Percentiles rank a stretch among this genome's conserved stretches.
phyloP scores from a whole-genome alignment of 2,888 invertebrate genomes.

The Ceraclea dissimilis region DNA sequence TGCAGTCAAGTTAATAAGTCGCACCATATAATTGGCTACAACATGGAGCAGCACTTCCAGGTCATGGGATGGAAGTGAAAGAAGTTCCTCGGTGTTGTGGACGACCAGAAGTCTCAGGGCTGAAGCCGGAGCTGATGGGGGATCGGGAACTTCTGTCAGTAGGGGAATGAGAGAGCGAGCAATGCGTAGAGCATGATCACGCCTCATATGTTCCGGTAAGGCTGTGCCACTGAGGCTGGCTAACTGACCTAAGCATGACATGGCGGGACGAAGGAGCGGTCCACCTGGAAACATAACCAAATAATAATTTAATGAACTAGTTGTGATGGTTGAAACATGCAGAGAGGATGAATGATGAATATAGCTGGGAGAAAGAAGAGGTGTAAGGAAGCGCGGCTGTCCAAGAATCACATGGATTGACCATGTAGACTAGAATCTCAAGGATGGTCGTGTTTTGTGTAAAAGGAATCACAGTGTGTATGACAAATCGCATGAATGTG shows the following conservation, averaged over 20 bases:
- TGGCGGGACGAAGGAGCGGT: constrained; percentile 51
- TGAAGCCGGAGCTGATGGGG: constrained; percentile 19
- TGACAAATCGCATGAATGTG: no score
- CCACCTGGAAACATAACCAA: constrained; percentile 31
- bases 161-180: constrained; percentile 20
- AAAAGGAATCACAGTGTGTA: no score
- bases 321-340: no score
- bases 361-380: no score
- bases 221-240: constrained; percentile 18
- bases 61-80: constrained; percentile 40
- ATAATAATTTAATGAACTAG: no score
- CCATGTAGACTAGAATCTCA: no score
- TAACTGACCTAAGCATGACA: constrained; percentile 59
- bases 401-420: no score
- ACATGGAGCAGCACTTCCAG: constrained; percentile 41
- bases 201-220: constrained; percentile 8
- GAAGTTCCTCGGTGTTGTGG: constrained; percentile 41
- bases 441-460: no score
- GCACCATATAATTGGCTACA: constrained; percentile 32
- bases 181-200: constrained; percentile 20
- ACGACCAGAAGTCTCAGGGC: constrained; percentile 38
- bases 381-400: no score
- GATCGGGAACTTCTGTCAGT: constrained; percentile 11
- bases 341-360: no score
- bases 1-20: constrained; percentile 27